These are phyloP conservation scores for Bellardia bayeri DNA, from an alignment of 2,888 invertebrate genomes.

Conservation along the genomic window DNA sequence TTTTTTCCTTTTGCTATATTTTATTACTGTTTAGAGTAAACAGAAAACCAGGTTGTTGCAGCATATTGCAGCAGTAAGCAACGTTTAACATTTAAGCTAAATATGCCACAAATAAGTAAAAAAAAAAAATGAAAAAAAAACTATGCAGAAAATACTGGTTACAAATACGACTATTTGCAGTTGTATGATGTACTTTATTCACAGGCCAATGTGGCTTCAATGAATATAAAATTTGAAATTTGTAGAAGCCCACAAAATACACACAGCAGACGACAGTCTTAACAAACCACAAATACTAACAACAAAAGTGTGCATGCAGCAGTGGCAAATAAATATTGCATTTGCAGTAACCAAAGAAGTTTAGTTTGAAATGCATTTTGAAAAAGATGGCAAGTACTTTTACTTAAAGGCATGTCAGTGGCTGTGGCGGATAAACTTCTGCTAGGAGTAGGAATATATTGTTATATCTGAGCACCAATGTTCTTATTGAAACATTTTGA, in stretches of 20 bases:
- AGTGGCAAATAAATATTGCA: too few relatives aligned
- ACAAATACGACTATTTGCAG: constrained; percentile 45
- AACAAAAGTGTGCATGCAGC: constrained; percentile 15
- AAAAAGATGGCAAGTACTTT: too few relatives aligned
- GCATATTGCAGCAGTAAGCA: constrained; percentile 10
- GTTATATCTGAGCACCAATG: too few relatives aligned
- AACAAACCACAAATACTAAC: constrained; percentile 29
- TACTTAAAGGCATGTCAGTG: too few relatives aligned
- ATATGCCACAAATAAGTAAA: constrained; percentile 10
- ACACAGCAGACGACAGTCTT: constrained; percentile 8
- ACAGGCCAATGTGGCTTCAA: constrained; percentile 19
- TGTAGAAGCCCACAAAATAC: constrained; percentile 53
- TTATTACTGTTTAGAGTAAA: constrained; percentile 4
- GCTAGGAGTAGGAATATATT: too few relatives aligned
- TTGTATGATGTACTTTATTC: constrained; percentile 19
- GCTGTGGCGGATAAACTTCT: too few relatives aligned
- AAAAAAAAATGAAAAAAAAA: constrained; percentile 27
- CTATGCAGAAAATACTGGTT: constrained; percentile 44
- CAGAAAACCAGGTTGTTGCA: constrained; percentile 20
- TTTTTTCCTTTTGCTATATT: constrained; percentile 19
- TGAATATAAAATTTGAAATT: constrained; percentile 42
- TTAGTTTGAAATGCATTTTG: too few relatives aligned
- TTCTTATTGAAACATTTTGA: too few relatives aligned
- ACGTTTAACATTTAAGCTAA: constrained; percentile 46
- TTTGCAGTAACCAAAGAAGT: too few relatives aligned